phyloP scores from a whole-genome alignment of 2,797 vertebrate genomes.

The Anableps anableps region DNA sequence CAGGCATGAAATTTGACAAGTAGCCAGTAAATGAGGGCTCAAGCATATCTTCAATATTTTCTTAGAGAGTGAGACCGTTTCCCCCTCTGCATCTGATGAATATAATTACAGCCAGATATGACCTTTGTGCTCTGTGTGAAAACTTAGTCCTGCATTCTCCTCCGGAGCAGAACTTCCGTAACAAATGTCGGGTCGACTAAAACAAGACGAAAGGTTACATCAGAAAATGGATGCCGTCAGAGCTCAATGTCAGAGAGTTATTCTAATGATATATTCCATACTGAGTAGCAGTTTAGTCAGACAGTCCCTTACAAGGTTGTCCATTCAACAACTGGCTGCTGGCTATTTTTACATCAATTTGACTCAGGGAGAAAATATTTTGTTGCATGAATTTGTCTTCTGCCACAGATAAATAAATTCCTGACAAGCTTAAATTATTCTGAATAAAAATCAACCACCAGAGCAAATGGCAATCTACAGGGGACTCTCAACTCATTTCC shows the following conservation, averaged over 20 bases:
- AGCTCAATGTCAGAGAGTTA: conserved; percentile 73
- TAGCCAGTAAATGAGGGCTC: conserved; percentile 57
- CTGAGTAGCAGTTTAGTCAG: conserved; percentile 62
- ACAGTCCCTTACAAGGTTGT: conserved; percentile 62
- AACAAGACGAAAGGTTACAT: conserved; percentile 81
- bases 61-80: conserved; percentile 64
- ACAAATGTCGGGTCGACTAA: conserved; percentile 83
- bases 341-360: conserved; percentile 69
- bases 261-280: conserved; percentile 79
- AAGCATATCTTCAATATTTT: conserved; percentile 72
- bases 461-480: conserved; percentile 34
- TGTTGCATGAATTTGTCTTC: conserved; percentile 48
- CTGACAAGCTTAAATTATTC: conserved; percentile 33
- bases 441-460: conserved; percentile 37
- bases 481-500: conserved; percentile 31
- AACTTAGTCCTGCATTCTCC: conserved; percentile 71
- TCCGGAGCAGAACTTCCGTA: conserved; percentile 78
- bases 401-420: conserved; percentile 42
- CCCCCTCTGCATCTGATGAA: conserved; percentile 75
- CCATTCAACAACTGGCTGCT: conserved; percentile 55
- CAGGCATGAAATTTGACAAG: conserved; percentile 50
- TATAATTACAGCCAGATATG: conserved; percentile 86
- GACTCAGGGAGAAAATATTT: conserved; percentile 67
- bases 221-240: conserved; percentile 75
- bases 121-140: conserved; percentile 79